phyloP scores from a whole-genome alignment of 2,888 invertebrate genomes.

The Phragmatobia fuliginosa region DNA sequence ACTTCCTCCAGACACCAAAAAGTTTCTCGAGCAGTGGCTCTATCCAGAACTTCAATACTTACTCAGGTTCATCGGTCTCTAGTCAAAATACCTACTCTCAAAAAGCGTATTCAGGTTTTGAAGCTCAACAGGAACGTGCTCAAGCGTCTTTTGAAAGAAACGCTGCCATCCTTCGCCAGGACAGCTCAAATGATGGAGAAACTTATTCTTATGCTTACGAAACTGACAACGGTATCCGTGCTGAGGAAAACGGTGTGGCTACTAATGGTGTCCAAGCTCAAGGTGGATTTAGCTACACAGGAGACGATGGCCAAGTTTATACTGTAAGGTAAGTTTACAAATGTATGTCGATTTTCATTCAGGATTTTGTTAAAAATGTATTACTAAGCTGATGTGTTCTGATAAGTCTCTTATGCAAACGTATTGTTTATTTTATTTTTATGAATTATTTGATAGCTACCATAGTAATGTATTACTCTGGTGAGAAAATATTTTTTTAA shows the following conservation, averaged over 20 bases:
- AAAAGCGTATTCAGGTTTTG: conserved; percentile 36
- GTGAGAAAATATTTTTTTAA: not conserved
- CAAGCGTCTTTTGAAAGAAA: conserved; percentile 75
- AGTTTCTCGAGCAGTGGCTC: conserved; percentile 20
- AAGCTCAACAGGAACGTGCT: conserved; percentile 68
- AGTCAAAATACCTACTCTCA: conserved; percentile 23
- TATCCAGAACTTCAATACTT: conserved; percentile 5
- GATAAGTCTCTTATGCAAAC: no score
- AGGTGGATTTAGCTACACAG: conserved; percentile 78
- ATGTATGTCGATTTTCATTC: no score
- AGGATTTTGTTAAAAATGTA: no score
- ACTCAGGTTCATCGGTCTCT: conserved; percentile 15
- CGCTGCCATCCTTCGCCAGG: conserved; percentile 76
- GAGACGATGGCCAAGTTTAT: conserved; percentile 80
- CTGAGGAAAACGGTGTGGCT: conserved; percentile 78
- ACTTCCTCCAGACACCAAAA: conserved; percentile 38
- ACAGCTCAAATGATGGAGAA: conserved; percentile 75
- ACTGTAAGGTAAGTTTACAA: conserved; percentile 66
- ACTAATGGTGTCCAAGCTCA: conserved; percentile 78
- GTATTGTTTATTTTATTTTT: not conserved
- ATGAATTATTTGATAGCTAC: not conserved
- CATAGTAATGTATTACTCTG: not conserved
- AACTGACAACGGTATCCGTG: conserved; percentile 79
- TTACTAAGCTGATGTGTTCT: no score
- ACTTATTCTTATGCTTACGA: conserved; percentile 75